Evolutionary conservation across 1,140 invertebrate genomes (phyloP).

Genomic region (Drosophila bipectinata): DNA sequence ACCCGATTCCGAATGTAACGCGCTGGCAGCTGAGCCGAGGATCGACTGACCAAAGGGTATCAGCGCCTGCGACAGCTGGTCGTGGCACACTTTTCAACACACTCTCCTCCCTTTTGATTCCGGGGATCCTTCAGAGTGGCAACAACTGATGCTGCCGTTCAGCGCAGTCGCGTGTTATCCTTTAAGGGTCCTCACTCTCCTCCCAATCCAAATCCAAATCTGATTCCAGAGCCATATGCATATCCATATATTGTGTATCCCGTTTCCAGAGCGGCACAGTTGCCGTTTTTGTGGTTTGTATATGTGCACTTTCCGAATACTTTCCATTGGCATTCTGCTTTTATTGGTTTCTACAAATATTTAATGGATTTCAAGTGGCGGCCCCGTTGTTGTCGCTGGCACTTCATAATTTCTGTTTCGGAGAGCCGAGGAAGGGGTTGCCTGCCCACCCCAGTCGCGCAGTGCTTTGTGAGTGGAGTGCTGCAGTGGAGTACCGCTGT

Average conservation of each 20-base stretch:
- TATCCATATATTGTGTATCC: constrained; percentile 1
- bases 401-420: constrained; percentile 71
- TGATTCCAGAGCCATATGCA: background rate
- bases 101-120: constrained; percentile 80
- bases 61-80: constrained; percentile 29
- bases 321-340: constrained; percentile 57
- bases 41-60: constrained; percentile 32
- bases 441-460: constrained; percentile 16
- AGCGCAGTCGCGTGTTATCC: constrained; percentile 63
- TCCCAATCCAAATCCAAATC: background rate
- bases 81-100: constrained; percentile 64
- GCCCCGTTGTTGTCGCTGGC: constrained; percentile 74
- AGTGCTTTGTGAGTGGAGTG: constrained; percentile 35
- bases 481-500: constrained; percentile 19
- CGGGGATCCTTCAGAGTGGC: constrained; percentile 48
- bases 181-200: constrained; percentile 37
- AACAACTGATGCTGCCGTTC: constrained; percentile 57
- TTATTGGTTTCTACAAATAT: constrained; percentile 83
- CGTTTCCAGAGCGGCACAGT: constrained; percentile 58
- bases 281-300: constrained; percentile 72
- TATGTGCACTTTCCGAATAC: constrained; percentile 18
- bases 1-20: constrained; percentile 33
- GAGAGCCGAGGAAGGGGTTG: constrained; percentile 52
- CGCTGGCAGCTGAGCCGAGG: constrained; percentile 35
- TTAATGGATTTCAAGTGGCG: constrained; percentile 81